Percentiles rank a stretch among this genome's conserved stretches.
Conservation (phyloP, 1,140 invertebrate species). For the Lucilia sericata region DNA sequence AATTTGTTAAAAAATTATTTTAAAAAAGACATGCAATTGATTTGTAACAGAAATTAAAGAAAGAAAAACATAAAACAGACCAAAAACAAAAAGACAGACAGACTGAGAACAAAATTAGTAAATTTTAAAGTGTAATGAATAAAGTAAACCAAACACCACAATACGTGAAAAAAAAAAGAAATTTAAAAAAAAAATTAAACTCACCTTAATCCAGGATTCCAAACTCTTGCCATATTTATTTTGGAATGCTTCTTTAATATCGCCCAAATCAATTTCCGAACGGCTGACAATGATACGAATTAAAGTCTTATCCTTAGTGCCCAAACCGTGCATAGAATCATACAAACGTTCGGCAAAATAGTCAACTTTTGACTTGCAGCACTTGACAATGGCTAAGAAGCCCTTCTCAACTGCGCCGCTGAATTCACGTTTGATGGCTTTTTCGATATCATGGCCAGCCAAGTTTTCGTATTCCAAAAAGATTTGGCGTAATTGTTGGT, state of each 20-base stretch:
- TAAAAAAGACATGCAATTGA: neutral
- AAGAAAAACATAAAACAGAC: neutral
- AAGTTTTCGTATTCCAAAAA: slow-evolving; percentile 84
- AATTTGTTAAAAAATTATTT: neutral
- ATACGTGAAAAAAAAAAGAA: neutral
- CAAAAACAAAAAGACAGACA: neutral
- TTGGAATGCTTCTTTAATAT: slow-evolving; percentile 90
- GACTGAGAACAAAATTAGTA: neutral
- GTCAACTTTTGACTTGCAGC: slow-evolving; percentile 89
- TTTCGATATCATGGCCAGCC: slow-evolving; percentile 83
- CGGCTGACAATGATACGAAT: slow-evolving; percentile 91
- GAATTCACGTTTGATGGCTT: slow-evolving; percentile 89
- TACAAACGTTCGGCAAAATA: slow-evolving; percentile 94
- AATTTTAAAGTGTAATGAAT: neutral
- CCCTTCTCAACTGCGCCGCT: slow-evolving; percentile 87
- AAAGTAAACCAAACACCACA: slow-evolving; percentile 25
- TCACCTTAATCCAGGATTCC: slow-evolving; percentile 85
- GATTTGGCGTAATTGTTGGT: slow-evolving; percentile 84
- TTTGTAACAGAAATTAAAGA: neutral
- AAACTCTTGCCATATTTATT: slow-evolving; percentile 87
- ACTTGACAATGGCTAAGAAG: slow-evolving; percentile 87
- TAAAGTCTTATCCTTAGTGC: slow-evolving; percentile 89
- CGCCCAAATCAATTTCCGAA: slow-evolving; percentile 91
- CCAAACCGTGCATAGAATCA: slow-evolving; percentile 88
- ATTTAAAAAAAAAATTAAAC: slow-evolving; percentile 62